Base-by-base conservation (phyloP, 2,888 invertebrate genomes). In the Leuctra nigra region DNA sequence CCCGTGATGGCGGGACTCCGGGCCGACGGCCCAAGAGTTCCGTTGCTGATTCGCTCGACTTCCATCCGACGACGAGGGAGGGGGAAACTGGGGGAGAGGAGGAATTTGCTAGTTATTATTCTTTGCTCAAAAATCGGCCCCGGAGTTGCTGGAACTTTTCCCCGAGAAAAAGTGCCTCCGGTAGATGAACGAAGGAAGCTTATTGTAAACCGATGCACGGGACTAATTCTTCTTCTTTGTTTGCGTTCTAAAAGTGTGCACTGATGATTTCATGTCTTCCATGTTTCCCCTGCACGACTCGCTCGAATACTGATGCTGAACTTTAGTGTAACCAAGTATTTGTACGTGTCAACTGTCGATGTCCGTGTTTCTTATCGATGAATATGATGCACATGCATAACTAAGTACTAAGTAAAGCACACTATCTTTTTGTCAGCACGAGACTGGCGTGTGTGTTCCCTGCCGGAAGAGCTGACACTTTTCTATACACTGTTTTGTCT, bases 1-100 rank as follows among this genome's bases (percentile, higher is more conserved):
- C 76, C 79, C 80, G 77, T 81, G 79, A 80, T 78, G 78, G 75
- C 75, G 70, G 55, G 39, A 57, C 58, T 38, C 59, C 59, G 61
- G 61, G 47, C 62, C 58, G 35, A 24, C 54, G 16, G 53, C 56
- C 52, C 58, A 72, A 57, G 73, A 73, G 64, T 66, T 73, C 68
- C 71, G 72, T 63, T 73, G 73, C 69, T 73, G 71, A 72, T 70
- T 66, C 64, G 48, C 54, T 44, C 35, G 22, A 44, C 18, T 44
- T 55, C 47, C 55, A 47, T 46, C 46, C 36, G 29, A 29, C 35
- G 33, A 52, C 35, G 53, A 52, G 29, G 35, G 35, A 9, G 18
- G 29, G 48, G 33, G 23, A 52, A 29, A 18, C 38, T 52, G 53
- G 44, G 44, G 22, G 35, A 47, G 47, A 4, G 25, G 56, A 41